Base-by-base conservation (phyloP, 1,140 invertebrate genomes). In the Daktulosphaira vitifoliae region DNA sequence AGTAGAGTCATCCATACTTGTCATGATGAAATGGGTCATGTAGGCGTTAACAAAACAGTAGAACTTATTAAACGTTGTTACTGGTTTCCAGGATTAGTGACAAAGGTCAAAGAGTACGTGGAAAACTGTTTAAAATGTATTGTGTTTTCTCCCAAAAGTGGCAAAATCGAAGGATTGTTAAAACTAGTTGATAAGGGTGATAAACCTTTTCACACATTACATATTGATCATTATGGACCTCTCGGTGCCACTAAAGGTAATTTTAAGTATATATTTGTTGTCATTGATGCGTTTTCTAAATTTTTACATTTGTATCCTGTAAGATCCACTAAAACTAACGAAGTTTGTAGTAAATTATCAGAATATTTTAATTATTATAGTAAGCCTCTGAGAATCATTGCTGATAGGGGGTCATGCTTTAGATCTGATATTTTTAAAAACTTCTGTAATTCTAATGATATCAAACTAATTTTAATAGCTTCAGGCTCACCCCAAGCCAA, bases 281-380 rank as follows among this genome's bases (percentile, higher is more conserved):
- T 73, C 3, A 54, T 73, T 5, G 72, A 73, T 66, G 67, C 53
- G 1, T 73, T 73, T 54, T 69, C 69, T 1, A 72, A 70, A 56
- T 72, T 68, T 54, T 42, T 62, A 3, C 65, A 64, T 26, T 20
- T 69, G 23, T 62, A 66, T n/a, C 48, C 65, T 6, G 66, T 56
- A 1, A 65, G 56, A 22, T 56, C 66, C 9, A 67, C 66, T 11
- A 50, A 65, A 20, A 67, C 65, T 2, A 67, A 66, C 38, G 65
- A 66, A 44, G 54, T 62, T 3, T 65, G 62, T 22, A 26, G 65
- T 13, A 38, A 62, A 13, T 46, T 69, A 37, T 25, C 15, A 18
- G 33, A 59, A 18, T 39, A 67, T 52, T 68, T 68, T 22, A 3
- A 26, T 7, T 65, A 65, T 33, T 69, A 68, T 46, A 67, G 67